Percentiles rank a stretch among this genome's conserved stretches.
phyloP scores from a whole-genome alignment of 2,888 invertebrate genomes.

The Drosophila setosimentum region DNA sequence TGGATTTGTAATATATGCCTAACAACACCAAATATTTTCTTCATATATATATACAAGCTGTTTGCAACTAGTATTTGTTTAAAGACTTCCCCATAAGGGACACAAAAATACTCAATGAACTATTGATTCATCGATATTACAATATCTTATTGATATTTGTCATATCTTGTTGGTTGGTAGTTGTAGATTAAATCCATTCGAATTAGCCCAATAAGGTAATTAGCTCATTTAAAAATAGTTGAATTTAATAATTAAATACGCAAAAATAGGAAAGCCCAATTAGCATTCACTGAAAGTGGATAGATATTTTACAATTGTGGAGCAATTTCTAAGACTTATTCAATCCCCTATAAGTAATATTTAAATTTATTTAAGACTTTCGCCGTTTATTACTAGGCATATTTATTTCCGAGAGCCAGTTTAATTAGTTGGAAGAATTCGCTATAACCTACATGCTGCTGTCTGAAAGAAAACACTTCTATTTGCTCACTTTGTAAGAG shows the following conservation, averaged over 20 bases:
- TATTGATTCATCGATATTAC: background rate
- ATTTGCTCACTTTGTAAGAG: background rate
- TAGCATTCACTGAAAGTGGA: too few species aligned
- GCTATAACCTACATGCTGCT: background rate
- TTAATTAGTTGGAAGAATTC: background rate
- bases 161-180: background rate
- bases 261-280: too few species aligned
- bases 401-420: background rate
- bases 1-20: background rate
- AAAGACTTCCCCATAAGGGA: background rate
- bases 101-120: background rate
- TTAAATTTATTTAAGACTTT: background rate
- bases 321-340: background rate
- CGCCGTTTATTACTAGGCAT: background rate
- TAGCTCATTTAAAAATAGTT: background rate
- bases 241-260: too few species aligned
- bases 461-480: background rate
- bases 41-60: background rate
- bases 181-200: fast-evolving
- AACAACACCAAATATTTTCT: background rate
- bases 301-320: background rate
- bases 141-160: background rate
- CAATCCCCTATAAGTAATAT: background rate
- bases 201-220: background rate
- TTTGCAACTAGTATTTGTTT: background rate